Conservation (phyloP, 1,140 invertebrate genomes). For the Neodiprion fabricii region DNA sequence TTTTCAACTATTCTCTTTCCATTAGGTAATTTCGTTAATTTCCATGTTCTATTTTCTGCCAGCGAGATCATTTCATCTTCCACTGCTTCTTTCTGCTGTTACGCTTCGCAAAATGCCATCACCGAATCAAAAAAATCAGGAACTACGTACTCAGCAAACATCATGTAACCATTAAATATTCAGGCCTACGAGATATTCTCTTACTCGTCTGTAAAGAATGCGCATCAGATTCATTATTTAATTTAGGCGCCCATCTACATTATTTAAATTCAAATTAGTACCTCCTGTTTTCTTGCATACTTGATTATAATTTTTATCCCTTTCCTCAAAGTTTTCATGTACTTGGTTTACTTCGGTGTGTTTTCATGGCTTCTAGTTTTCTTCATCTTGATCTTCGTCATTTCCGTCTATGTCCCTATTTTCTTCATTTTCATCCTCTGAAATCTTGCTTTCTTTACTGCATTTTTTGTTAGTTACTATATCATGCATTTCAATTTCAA, state of each 20-base stretch:
- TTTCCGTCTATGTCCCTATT: background rate
- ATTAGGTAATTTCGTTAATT: conserved; percentile 18
- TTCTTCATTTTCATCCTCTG: background rate
- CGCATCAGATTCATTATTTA: too few relatives aligned
- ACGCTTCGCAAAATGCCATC: conserved; percentile 4
- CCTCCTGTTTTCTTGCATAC: too few relatives aligned
- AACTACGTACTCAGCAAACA: background rate
- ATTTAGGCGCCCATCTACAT: too few relatives aligned
- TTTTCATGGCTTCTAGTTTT: background rate
- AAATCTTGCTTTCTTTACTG: background rate
- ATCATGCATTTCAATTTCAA: background rate
- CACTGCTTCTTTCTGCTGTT: conserved; percentile 11
- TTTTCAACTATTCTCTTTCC: too few relatives aligned
- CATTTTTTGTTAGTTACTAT: background rate
- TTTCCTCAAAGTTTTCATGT: background rate
- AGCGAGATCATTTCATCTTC: conserved; percentile 19
- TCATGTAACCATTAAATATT: conserved; percentile 14
- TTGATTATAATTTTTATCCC: background rate
- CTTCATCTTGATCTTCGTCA: background rate
- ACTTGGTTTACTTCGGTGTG: background rate
- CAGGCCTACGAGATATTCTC: too few relatives aligned
- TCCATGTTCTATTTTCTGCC: conserved; percentile 17
- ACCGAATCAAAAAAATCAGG: conserved; percentile 9
- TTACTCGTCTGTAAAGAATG: too few relatives aligned
- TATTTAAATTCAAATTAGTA: too few relatives aligned